Evolutionary conservation across 2,888 invertebrate genomes (phyloP).

Genomic region (Aphidius colemani): DNA sequence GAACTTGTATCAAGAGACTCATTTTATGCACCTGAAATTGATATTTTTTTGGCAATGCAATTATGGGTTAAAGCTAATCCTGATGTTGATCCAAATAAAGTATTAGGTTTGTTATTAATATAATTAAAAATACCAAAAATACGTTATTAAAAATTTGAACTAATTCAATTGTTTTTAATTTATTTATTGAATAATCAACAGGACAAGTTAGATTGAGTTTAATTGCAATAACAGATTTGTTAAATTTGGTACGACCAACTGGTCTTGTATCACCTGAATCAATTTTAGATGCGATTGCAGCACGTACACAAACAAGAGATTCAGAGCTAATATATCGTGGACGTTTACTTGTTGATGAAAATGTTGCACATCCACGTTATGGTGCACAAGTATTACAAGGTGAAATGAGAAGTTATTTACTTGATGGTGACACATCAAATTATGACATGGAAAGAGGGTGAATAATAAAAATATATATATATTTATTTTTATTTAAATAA

Average conservation of each 20-base stretch:
- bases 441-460: constrained; percentile 92
- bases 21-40: constrained; percentile 94
- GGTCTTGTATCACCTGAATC: constrained; percentile 85
- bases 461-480: constrained; percentile 10
- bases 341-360: constrained; percentile 83
- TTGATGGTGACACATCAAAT: constrained; percentile 85
- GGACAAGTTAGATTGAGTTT: constrained; percentile 74
- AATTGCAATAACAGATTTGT: constrained; percentile 84
- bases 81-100: constrained; percentile 60
- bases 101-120: constrained; percentile 42
- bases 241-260: constrained; percentile 87
- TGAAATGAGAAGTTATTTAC: constrained; percentile 83
- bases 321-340: constrained; percentile 86
- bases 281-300: constrained; percentile 92
- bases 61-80: constrained; percentile 85
- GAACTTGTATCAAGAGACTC: constrained; percentile 89
- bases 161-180: constrained; percentile 9
- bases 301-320: constrained; percentile 78
- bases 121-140: constrained; percentile 37
- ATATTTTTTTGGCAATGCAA: constrained; percentile 89
- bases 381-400: constrained; percentile 88
- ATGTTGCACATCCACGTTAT: constrained; percentile 81
- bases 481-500: constrained; percentile 5
- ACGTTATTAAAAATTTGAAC: neutral
- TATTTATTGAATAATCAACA: constrained; percentile 30